Conservation (phyloP, 2,113 vertebrate species). For the Cyanoderma ruficeps region DNA sequence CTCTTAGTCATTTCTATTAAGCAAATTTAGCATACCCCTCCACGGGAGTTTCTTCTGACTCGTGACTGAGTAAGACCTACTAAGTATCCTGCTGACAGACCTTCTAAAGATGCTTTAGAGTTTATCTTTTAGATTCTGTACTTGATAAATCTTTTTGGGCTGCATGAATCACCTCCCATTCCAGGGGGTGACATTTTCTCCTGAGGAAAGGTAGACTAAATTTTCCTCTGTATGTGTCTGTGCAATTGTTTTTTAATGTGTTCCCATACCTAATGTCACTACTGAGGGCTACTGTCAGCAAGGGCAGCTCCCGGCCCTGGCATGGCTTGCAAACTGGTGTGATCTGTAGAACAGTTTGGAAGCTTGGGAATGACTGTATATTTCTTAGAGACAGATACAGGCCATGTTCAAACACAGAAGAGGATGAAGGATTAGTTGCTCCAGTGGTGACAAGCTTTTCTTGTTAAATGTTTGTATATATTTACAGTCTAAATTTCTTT, state of each 20-base stretch:
- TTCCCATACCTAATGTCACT: neutral
- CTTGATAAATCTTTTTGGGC: neutral
- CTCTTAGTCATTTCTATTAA: neutral
- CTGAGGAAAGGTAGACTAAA: neutral
- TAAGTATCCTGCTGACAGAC: neutral
- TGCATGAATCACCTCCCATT: neutral
- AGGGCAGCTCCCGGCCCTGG: neutral
- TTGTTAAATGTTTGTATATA: neutral
- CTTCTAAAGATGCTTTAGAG: neutral
- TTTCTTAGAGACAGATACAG: neutral
- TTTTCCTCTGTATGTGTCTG: neutral
- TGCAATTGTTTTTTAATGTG: neutral
- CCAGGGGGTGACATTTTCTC: neutral
- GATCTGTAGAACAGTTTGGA: rapidly evolving
- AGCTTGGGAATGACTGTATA: rapidly evolving
- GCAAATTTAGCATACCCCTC: neutral
- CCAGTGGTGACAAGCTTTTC: neutral
- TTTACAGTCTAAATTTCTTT: neutral
- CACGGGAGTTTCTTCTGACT: neutral
- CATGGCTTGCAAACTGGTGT: neutral
- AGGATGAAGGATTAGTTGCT: neutral
- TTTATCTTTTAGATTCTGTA: neutral
- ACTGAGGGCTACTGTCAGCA: neutral
- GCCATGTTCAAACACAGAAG: neutral
- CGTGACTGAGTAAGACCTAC: neutral